These are phyloP conservation scores for Pitangus sulphuratus DNA, from an alignment of 2,797 vertebrate species.

Conservation along the genomic window DNA sequence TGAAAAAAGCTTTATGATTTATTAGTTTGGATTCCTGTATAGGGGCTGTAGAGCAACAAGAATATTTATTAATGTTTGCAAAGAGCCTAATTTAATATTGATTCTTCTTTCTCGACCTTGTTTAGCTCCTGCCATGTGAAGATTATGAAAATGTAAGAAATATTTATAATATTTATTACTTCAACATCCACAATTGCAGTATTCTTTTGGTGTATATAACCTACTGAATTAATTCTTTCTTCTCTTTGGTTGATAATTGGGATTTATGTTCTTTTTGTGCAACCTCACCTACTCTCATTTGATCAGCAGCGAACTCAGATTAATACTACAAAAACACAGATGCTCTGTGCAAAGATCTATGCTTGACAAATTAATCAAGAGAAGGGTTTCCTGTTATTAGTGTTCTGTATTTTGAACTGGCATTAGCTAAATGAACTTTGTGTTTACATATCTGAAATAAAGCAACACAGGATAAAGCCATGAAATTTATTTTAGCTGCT, in stretches of 20 bases:
- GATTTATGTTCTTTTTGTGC: conserved; percentile 29
- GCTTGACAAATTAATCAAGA: conserved; percentile 26
- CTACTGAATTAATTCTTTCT: conserved; percentile 16
- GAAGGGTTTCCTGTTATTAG: not conserved
- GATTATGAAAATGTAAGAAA: conserved; percentile 20
- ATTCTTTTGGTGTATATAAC: not conserved
- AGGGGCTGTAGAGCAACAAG: not conserved
- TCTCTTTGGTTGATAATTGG: conserved; percentile 23
- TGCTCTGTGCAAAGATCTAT: not conserved
- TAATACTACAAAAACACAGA: not conserved
- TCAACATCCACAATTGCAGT: not conserved
- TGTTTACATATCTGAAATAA: not conserved
- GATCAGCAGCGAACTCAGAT: not conserved
- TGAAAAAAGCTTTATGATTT: not conserved
- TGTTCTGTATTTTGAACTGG: not conserved
- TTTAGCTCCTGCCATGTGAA: conserved; percentile 22
- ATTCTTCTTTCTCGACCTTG: conserved; percentile 6
- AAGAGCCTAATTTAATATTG: conserved; percentile 54
- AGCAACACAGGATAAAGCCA: not conserved
- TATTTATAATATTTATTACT: conserved; percentile 44
- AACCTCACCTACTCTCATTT: conserved; percentile 14
- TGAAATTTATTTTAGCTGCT: not conserved
- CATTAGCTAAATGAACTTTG: not conserved
- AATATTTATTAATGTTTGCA: conserved; percentile 45
- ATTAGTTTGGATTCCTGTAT: not conserved